phyloP scores from a whole-genome alignment of 2,888 invertebrate species.

The Heliconius ismenius region DNA sequence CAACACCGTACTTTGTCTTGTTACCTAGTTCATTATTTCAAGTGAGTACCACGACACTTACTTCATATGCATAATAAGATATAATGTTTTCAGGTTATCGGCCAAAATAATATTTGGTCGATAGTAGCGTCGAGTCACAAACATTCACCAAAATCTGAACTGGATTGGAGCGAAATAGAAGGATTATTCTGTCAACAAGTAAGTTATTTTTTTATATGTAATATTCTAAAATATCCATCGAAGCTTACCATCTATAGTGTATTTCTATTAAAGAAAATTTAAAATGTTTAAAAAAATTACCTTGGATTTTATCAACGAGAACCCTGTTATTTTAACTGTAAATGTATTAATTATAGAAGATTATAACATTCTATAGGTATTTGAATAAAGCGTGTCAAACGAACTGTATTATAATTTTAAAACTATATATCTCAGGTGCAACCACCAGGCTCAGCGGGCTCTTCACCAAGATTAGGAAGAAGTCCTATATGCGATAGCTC shows the following conservation, averaged over 20 bases:
- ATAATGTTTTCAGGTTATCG: slow-evolving; percentile 84
- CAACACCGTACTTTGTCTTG: not conserved
- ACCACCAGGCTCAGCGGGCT: slow-evolving; percentile 75
- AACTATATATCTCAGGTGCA: slow-evolving; percentile 57
- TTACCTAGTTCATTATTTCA: not conserved
- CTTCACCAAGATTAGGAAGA: slow-evolving; percentile 72
- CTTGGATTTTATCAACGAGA: too few relatives aligned
- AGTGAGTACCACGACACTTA: too few relatives aligned
- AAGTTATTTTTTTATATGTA: slow-evolving; percentile 50
- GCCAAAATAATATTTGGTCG: slow-evolving; percentile 96
- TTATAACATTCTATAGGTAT: too few relatives aligned
- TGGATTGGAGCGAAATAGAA: slow-evolving; percentile 97
- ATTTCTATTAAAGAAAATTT: too few relatives aligned
- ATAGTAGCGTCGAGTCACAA: slow-evolving; percentile 92
- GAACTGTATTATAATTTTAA: not conserved
- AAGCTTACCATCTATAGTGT: too few relatives aligned
- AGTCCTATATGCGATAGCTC: slow-evolving; percentile 73
- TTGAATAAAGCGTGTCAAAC: too few relatives aligned
- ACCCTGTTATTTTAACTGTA: too few relatives aligned
- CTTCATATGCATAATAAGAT: not conserved
- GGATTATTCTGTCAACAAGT: slow-evolving; percentile 96
- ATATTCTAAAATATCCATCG: too few relatives aligned
- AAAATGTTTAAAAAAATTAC: too few relatives aligned
- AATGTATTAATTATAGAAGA: too few relatives aligned
- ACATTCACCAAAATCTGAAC: slow-evolving; percentile 89